These are phyloP conservation scores for Orius laevigatus DNA, from an alignment of 1,140 invertebrate species.

Conservation along the genomic window DNA sequence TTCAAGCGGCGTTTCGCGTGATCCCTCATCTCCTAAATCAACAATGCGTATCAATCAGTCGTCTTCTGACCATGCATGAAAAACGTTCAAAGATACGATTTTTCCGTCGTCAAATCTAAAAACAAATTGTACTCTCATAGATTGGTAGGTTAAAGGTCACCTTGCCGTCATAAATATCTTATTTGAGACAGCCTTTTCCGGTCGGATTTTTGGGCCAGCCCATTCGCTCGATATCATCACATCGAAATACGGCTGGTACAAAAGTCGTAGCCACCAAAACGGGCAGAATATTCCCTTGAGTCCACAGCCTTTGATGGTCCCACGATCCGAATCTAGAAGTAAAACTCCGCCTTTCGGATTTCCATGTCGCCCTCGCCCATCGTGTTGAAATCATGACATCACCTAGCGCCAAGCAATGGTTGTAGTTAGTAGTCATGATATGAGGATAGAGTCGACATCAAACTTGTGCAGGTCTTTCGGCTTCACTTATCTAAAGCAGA, in stretches of 20 bases:
- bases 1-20: constrained; percentile 83
- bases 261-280: constrained; percentile 69
- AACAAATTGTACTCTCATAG: too few species aligned
- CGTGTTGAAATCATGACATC: constrained; percentile 89
- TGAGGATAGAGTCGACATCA: constrained; percentile 55
- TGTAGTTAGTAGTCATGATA: constrained; percentile 84
- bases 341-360: constrained; percentile 80
- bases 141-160: not conserved
- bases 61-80: constrained; percentile 72
- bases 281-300: constrained; percentile 36
- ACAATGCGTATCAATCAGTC: constrained; percentile 66
- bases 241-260: constrained; percentile 93
- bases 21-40: constrained; percentile 66
- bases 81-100: constrained; percentile 78
- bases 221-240: constrained; percentile 83
- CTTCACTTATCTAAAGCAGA: constrained; percentile 44
- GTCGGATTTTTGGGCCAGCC: constrained; percentile 75
- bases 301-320: constrained; percentile 44
- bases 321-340: constrained; percentile 67
- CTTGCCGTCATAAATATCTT: constrained; percentile 21
- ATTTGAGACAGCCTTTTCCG: constrained; percentile 50
- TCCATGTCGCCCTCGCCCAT: constrained; percentile 69
- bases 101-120: constrained; percentile 58
- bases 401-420: constrained; percentile 80
- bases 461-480: constrained; percentile 52